phyloP scores from a whole-genome alignment of 1,140 invertebrate genomes.

The Lamellibrachia luymesi region DNA sequence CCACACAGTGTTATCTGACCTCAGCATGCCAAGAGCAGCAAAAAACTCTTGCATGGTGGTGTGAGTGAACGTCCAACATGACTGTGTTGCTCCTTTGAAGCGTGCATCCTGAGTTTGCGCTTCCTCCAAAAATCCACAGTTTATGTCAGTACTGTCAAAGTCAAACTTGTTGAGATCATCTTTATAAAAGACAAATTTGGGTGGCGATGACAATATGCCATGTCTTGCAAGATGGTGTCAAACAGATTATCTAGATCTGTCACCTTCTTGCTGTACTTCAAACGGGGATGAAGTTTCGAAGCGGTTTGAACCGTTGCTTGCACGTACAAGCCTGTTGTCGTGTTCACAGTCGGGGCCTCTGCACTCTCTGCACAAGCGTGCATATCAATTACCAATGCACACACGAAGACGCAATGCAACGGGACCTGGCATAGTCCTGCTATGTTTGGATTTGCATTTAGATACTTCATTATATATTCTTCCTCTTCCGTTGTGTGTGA shows the following conservation, averaged over 20 bases:
- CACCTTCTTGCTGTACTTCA: neutral
- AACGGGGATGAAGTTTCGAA: neutral
- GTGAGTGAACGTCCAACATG: neutral
- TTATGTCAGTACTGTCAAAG: neutral
- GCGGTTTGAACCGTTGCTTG: neutral
- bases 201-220: neutral
- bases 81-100: neutral
- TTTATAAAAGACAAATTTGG: neutral
- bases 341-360: neutral
- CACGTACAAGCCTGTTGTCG: neutral
- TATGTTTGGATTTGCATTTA: neutral
- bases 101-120: neutral
- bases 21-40: neutral
- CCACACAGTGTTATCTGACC: neutral
- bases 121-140: neutral
- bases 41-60: neutral
- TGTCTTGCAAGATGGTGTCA: neutral
- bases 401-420: neutral
- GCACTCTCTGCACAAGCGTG: neutral
- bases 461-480: neutral
- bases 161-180: neutral
- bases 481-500: neutral
- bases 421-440: neutral
- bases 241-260: neutral
- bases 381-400: neutral